Conservation (phyloP, 2,113 vertebrate species). For the Heliornis fulica region DNA sequence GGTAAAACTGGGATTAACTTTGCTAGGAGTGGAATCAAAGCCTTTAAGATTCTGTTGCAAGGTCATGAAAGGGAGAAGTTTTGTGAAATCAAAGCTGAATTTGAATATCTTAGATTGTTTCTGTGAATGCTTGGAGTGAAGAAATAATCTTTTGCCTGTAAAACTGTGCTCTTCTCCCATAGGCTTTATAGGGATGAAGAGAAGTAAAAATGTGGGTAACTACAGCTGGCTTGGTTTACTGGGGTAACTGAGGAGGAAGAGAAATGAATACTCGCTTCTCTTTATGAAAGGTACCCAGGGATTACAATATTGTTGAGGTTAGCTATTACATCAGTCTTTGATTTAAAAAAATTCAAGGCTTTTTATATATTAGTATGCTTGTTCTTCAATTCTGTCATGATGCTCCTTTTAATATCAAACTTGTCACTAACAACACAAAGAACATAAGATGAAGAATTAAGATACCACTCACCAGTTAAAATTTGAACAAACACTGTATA, state of each 20-base stretch:
- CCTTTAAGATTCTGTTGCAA: background rate
- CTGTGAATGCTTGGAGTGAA: background rate
- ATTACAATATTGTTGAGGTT: background rate
- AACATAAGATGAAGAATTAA: background rate
- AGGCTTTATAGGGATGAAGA: background rate
- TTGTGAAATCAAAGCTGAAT: background rate
- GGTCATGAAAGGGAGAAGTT: background rate
- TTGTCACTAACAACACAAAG: background rate
- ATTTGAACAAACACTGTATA: background rate
- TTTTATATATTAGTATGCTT: background rate
- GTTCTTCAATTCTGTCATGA: background rate
- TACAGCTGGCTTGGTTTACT: background rate
- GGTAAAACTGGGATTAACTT: background rate
- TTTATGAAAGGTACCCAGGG: background rate
- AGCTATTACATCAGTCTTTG: background rate
- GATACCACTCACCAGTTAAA: background rate
- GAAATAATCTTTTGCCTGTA: background rate
- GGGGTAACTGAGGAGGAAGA: background rate
- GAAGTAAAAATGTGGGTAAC: background rate
- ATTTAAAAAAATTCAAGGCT: background rate
- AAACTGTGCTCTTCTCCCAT: background rate
- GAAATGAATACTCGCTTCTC: background rate
- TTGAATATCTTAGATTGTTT: background rate
- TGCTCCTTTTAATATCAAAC: background rate
- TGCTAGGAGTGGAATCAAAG: background rate